Evolutionary conservation across 2,888 invertebrate species (phyloP).

Genomic region (Actias luna): DNA sequence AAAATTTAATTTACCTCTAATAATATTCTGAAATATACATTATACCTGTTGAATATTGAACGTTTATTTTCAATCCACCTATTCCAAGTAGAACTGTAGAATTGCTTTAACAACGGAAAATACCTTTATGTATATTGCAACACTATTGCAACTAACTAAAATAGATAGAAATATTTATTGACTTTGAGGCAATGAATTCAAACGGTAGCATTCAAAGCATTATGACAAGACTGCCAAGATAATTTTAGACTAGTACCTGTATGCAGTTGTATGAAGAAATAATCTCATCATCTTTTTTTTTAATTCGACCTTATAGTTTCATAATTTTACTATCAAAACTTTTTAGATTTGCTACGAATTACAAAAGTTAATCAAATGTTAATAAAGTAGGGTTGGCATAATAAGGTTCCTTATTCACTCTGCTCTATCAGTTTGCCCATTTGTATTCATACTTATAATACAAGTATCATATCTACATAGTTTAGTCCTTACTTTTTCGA

Average conservation of each 20-base stretch:
- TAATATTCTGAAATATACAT: too few relatives aligned
- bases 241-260: background rate
- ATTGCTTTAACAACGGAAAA: background rate
- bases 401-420: too few relatives aligned
- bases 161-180: slow-evolving; percentile 2
- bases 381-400: too few relatives aligned
- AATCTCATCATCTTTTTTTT: background rate
- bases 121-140: background rate
- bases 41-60: too few relatives aligned
- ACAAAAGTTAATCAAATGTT: background rate
- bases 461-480: too few relatives aligned
- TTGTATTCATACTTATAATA: too few relatives aligned
- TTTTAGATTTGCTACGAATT: background rate
- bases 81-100: too few relatives aligned
- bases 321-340: background rate
- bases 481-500: too few relatives aligned
- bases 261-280: background rate
- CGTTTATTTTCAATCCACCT: too few relatives aligned
- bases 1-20: too few relatives aligned
- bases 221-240: background rate
- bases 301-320: background rate
- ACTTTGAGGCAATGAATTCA: background rate
- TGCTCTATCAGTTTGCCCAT: too few relatives aligned
- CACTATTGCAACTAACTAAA: background rate
- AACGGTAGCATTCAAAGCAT: background rate